Evolutionary conservation across 2,113 vertebrate species (phyloP).

Genomic region (Drymodes brunneopygia): DNA sequence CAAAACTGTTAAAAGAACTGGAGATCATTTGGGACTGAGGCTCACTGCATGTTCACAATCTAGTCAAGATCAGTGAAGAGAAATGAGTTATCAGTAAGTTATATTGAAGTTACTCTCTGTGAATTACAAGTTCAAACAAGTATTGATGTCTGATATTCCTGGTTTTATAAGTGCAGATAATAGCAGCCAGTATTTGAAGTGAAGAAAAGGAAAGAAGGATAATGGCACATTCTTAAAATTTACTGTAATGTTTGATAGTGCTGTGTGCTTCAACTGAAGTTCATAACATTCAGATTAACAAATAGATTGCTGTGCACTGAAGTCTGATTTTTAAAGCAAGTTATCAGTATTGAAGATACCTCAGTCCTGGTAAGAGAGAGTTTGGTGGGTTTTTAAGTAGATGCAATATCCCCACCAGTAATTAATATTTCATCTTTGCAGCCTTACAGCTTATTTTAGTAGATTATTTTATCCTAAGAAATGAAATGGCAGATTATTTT

Average conservation of each 20-base stretch:
- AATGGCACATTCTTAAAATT: not conserved
- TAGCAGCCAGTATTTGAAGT: not conserved
- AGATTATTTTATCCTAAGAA: not conserved
- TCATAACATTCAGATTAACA: fast-evolving
- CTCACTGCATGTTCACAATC: not conserved
- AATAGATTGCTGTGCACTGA: not conserved
- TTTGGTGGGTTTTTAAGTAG: not conserved
- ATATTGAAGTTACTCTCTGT: not conserved
- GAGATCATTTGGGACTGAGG: not conserved
- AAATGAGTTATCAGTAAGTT: not conserved
- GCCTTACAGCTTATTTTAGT: not conserved
- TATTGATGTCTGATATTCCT: not conserved
- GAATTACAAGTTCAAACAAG: not conserved
- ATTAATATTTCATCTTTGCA: not conserved
- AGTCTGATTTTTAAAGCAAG: not conserved
- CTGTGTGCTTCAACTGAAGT: not conserved
- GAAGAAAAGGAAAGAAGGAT: not conserved
- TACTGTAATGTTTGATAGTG: not conserved
- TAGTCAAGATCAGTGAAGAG: not conserved
- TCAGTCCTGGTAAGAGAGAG: not conserved
- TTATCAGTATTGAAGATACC: not conserved
- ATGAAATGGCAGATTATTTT: not conserved
- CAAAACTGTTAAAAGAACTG: not conserved
- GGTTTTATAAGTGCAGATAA: not conserved
- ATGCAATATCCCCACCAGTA: not conserved